These are phyloP conservation scores for Crossocerus cetratus DNA, from an alignment of 2,888 invertebrate genomes.

Conservation along the genomic window DNA sequence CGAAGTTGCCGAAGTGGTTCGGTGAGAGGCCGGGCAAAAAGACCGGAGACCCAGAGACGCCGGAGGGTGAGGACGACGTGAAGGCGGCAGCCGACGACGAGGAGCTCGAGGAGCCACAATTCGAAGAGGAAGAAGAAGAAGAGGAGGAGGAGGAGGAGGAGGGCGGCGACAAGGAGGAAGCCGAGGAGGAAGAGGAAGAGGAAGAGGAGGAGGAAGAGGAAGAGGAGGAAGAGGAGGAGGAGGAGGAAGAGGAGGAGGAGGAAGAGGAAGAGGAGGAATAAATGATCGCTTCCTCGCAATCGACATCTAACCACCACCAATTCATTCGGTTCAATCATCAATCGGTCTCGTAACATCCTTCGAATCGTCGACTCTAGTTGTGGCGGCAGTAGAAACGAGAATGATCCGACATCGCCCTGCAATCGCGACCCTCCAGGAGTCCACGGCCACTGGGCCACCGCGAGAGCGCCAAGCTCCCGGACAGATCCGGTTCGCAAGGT, in stretches of 20 bases:
- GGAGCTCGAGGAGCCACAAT: slow-evolving; percentile 82
- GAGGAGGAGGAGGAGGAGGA: slow-evolving; percentile 85
- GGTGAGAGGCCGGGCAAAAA: slow-evolving; percentile 96
- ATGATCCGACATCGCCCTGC: no score
- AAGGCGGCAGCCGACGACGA: slow-evolving; percentile 87
- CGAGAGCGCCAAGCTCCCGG: background rate
- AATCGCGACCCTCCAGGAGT: no score
- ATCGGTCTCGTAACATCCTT: slow-evolving; percentile 43
- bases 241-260: slow-evolving; percentile 39
- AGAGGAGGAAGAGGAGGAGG: slow-evolving; percentile 68
- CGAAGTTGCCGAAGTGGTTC: slow-evolving; percentile 97
- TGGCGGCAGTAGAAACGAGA: slow-evolving; percentile 43
- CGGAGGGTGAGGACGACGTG: slow-evolving; percentile 93
- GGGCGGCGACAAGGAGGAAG: slow-evolving; percentile 75
- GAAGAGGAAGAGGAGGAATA: slow-evolving; percentile 36
- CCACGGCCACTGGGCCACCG: background rate
- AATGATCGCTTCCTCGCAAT: slow-evolving; percentile 16
- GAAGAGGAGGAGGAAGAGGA: slow-evolving; percentile 73
- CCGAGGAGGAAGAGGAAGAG: slow-evolving; percentile 73
- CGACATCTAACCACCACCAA: slow-evolving; percentile 32
- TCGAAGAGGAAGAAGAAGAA: slow-evolving; percentile 85
- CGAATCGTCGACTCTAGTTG: slow-evolving; percentile 46
- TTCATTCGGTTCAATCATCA: slow-evolving; percentile 42
- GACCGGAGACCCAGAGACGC: slow-evolving; percentile 91
- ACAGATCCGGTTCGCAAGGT: background rate